Conservation (phyloP, 2,888 invertebrate species). For the Megastigmus dorsalis region DNA sequence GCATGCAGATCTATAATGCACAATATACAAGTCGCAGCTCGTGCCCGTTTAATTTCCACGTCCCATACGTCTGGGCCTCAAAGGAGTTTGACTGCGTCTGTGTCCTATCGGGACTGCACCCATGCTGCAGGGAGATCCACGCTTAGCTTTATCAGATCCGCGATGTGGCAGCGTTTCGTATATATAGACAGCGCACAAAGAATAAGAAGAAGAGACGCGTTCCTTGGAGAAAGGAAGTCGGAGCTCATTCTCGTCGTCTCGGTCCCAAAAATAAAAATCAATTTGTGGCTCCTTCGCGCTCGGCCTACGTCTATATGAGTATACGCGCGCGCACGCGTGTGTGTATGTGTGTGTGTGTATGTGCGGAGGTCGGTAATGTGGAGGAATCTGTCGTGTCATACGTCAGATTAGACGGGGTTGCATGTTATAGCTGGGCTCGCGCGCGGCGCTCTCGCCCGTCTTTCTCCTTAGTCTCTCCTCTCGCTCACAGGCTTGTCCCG, state of each 20-base stretch:
- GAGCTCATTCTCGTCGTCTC: neutral
- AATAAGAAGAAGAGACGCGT: neutral
- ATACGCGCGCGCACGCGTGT: too few species aligned
- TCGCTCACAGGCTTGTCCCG: slow-evolving; percentile 5
- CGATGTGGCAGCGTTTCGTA: too few species aligned
- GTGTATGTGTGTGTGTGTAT: neutral
- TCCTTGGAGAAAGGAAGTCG: too few species aligned
- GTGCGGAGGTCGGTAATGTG: neutral
- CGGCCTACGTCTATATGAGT: neutral
- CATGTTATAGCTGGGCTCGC: neutral
- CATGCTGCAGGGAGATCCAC: too few species aligned
- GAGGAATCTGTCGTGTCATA: slow-evolving; percentile 60
- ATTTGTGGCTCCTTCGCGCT: neutral
- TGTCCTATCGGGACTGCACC: too few species aligned
- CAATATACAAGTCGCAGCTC: too few species aligned
- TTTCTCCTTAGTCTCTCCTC: neutral
- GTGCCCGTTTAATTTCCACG: neutral
- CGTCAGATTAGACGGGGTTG: slow-evolving; percentile 63
- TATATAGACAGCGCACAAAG: too few species aligned
- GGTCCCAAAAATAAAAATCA: slow-evolving; percentile 14
- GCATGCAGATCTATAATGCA: too few species aligned
- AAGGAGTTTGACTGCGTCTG: too few species aligned
- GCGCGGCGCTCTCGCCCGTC: too few species aligned
- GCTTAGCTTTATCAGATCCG: slow-evolving; percentile 13
- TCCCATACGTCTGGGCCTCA: neutral